phyloP scores from a whole-genome alignment of 2,113 vertebrate genomes.

The Ginglymostoma cirratum region DNA sequence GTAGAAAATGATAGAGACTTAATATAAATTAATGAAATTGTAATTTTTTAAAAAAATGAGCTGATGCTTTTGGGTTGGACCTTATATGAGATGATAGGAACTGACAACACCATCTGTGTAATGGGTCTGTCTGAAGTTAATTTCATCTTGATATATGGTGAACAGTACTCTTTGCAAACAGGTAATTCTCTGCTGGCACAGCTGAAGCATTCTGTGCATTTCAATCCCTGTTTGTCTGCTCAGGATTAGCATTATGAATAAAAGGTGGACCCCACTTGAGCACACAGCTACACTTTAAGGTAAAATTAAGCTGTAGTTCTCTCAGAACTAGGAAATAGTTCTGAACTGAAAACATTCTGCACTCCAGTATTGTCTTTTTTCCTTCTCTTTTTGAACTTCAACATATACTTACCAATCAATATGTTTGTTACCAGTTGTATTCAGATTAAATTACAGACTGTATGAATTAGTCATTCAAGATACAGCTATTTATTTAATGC shows the following conservation, averaged over 20 bases:
- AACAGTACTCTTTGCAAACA: background rate
- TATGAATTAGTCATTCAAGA: background rate
- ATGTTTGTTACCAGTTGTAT: background rate
- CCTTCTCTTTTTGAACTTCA: background rate
- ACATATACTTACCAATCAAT: background rate
- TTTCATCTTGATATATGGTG: background rate
- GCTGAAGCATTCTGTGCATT: background rate
- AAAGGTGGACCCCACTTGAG: background rate
- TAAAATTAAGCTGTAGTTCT: background rate
- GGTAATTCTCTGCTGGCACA: background rate
- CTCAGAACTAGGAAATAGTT: background rate
- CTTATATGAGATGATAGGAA: background rate
- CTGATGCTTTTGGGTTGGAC: background rate
- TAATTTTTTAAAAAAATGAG: background rate
- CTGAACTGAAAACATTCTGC: background rate
- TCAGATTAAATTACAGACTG: background rate
- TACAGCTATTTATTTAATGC: background rate
- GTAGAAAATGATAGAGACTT: background rate
- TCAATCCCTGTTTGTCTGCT: background rate
- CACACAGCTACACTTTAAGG: background rate
- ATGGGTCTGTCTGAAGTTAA: background rate
- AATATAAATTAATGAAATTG: background rate
- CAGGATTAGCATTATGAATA: background rate
- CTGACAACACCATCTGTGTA: background rate
- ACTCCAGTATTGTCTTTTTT: background rate